These are phyloP conservation scores for Alectoris magna DNA, from an alignment of 2,797 vertebrate species.

Conservation along the genomic window DNA sequence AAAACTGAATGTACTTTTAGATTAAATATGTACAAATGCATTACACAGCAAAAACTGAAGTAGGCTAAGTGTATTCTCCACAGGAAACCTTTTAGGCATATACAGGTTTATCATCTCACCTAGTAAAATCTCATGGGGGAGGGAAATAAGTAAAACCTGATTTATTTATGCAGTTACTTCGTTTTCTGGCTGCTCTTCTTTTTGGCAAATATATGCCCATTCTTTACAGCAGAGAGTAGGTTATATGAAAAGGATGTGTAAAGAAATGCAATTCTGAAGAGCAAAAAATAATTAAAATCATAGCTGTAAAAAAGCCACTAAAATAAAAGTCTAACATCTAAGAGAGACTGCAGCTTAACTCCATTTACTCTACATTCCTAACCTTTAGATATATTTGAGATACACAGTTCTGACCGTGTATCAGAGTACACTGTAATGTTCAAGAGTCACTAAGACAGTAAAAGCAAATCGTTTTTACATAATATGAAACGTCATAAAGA, in stretches of 20 bases:
- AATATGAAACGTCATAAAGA: background rate
- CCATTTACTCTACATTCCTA: constrained; percentile 11
- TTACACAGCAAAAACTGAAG: constrained; percentile 14
- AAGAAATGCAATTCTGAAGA: constrained; percentile 11
- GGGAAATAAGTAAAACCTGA: background rate
- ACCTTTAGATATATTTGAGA: background rate
- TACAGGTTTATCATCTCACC: background rate
- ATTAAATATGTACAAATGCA: background rate
- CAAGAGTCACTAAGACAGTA: background rate
- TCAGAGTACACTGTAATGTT: background rate
- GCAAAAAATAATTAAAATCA: constrained; percentile 11
- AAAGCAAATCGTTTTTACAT: background rate
- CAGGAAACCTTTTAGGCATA: background rate
- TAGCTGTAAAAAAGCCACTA: background rate
- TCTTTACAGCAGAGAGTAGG: background rate
- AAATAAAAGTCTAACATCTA: constrained; percentile 6
- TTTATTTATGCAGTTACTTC: background rate
- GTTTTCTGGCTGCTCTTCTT: background rate
- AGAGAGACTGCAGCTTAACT: background rate
- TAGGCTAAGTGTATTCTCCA: background rate
- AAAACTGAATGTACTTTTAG: constrained; percentile 1
- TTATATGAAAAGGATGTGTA: background rate
- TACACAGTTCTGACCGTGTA: background rate
- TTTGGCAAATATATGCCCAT: background rate
- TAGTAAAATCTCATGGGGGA: background rate